Percentiles rank a stretch among this genome's conserved stretches.
Evolutionary conservation across 1,140 invertebrate genomes (phyloP).

Genomic region (Chironomus striatipennis): DNA sequence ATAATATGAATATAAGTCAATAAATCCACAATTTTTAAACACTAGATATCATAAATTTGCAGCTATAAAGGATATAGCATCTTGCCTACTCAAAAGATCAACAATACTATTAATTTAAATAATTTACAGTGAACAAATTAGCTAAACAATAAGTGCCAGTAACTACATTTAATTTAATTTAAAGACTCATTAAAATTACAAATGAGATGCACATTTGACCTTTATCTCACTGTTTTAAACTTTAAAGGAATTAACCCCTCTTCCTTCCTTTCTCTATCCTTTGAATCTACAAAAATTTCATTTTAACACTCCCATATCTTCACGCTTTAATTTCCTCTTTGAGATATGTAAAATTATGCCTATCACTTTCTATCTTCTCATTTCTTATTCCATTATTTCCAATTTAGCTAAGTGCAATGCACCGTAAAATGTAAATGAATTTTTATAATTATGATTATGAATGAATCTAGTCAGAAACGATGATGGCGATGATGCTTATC

Average conservation of each 20-base stretch:
- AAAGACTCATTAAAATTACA: neutral
- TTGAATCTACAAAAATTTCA: neutral
- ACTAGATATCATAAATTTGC: no score
- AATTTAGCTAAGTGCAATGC: conserved; percentile 12
- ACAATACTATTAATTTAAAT: no score
- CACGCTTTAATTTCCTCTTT: conserved; percentile 1
- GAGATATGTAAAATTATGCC: neutral
- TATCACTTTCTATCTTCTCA: neutral
- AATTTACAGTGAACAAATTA: no score
- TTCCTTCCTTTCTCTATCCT: neutral
- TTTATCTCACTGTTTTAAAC: neutral
- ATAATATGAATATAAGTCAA: no score
- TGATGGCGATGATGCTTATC: neutral
- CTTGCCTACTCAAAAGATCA: no score
- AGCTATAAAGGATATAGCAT: no score
- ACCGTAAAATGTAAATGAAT: conserved; percentile 14
- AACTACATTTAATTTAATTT: neutral
- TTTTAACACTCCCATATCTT: neutral
- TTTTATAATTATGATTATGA: conserved; percentile 10
- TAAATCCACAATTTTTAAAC: no score
- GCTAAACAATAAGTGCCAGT: neutral
- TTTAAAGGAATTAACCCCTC: neutral
- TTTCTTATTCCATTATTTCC: neutral
- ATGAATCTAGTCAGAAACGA: neutral
- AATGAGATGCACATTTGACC: conserved; percentile 7